Evolutionary conservation across 2,797 vertebrate species (phyloP), one percentile per base, ranked within the genome.

Genomic region (Bradypus variegatus): DNA sequence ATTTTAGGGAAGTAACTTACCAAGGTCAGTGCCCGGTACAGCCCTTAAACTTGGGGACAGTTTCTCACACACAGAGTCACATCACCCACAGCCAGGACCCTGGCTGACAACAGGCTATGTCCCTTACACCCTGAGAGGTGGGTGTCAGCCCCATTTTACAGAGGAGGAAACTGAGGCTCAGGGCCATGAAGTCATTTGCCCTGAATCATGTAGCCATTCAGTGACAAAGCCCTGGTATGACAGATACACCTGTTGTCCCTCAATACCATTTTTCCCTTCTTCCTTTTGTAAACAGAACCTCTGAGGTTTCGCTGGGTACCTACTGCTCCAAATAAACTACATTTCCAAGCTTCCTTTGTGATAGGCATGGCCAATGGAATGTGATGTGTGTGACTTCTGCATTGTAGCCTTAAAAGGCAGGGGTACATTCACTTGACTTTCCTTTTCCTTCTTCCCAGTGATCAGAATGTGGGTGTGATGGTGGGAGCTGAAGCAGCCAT

Each of bases 1-100:
- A 75, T 88, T 96, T 96, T 96, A 94, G 92, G 92, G 95, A 96
- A 96, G 94, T 96, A 38, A 84, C 45, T 89, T 78, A 86, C 75
- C 75, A 89, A 62, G 94, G 89, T 90, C 86, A 93, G 67, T 15
- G 27, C 78, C 3, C 48, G 53, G 81, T 89, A 94, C 89, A 88
- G 89, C 82, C 91, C 73, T 80, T 31, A 75, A 81, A 93, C 78
- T 48, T 27, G 1, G 88, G n/a, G 60, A 53, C 75, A 18, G 62
- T 92, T 94, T 89, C 91, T 89, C 91, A 88, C 48, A 79, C 50
- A 77, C 65, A 36, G 31, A 41, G 45, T 29, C 58, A 18, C 38
- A 11, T 55, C 79, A 29, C 55, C 31, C 67, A 3, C 29, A 6
- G 36, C 62, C 64, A 31, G 80, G 58, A 45, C 58, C 77, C 33